Conservation (phyloP, 2,888 invertebrate species). For the Ellobium chinense region DNA sequence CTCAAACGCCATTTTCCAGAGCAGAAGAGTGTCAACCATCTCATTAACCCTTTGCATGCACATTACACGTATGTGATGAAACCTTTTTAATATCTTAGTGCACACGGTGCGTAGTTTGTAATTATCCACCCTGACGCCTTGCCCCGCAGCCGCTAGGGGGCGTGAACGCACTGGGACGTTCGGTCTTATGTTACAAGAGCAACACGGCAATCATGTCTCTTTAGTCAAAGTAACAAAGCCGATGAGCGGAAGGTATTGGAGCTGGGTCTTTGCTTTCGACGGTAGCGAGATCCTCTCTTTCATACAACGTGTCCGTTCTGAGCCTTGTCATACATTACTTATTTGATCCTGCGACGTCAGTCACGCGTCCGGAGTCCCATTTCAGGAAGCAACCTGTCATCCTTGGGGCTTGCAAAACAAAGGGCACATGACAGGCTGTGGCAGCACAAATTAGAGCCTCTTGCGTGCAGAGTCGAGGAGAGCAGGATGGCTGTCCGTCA, state of each 20-base stretch:
- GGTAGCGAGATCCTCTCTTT: constrained; percentile 8
- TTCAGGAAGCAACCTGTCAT: constrained; percentile 24
- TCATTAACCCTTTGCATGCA: no score
- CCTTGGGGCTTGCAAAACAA: background rate
- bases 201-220: constrained; percentile 12
- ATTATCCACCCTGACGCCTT: background rate
- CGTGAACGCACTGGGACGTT: background rate
- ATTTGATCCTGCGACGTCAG: constrained; percentile 9
- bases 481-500: constrained; percentile 30
- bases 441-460: constrained; percentile 26
- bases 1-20: no score
- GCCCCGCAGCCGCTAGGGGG: background rate
- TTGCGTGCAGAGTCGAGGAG: constrained; percentile 1
- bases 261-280: background rate
- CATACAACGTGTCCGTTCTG: background rate
- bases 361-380: background rate
- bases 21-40: no score
- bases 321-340: background rate
- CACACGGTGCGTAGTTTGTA: no score
- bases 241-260: background rate
- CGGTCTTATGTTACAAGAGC: background rate
- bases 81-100: no score
- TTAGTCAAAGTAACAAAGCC: background rate
- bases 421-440: constrained; percentile 7
- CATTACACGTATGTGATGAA: no score